Base-by-base conservation (phyloP, 1,140 invertebrate species). In the Phymorhynchus buccinoides region DNA sequence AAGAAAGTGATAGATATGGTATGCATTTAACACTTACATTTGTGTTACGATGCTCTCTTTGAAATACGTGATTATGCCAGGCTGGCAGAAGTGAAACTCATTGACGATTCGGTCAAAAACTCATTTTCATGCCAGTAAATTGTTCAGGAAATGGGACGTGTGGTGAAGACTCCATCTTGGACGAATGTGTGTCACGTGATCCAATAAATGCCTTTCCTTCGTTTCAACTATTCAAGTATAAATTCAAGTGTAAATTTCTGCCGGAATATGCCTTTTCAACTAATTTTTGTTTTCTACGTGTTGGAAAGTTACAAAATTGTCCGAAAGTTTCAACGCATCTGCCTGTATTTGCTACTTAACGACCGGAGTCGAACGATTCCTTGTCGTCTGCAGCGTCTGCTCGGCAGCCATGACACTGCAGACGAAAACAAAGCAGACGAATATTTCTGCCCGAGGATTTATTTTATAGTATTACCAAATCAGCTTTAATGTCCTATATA, bases 91-190 rank as follows among this genome's bases (percentile, higher is more conserved):
- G 22, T 27, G 37, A 78, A 78, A 35, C 68, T 16, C 30, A 35
- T 37, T 35, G 37, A 44, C 9, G 14, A 16, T n/a, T 71, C 7
- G 14, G 18, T 41, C 37, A 78, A 42, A 12, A 30, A 52, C 42
- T 56, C 22, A 48, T 32, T 27, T 30, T 79, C 27, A n/a, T n/a
- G n/a, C n/a, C n/a, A n/a, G n/a, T n/a, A n/a, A n/a, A 52, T 3
- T 30, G 32, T 52, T n/a, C n/a, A 32, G 42, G n/a, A 32, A 30
- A n/a, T n/a, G 27, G 44, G 30, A 52, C 77, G 42, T 79, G 27
- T n/a, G 32, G 18, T 62, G 81, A 66, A 71, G 81, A 41, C 81
- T 83, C 81, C 81, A 83, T 83, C 66, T 83, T 83, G 81, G 37
- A 68, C 80, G 81, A 71, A 39, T 42, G 37, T 39, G 71, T 42